Base-by-base conservation (phyloP, 2,113 vertebrate species). In the Phycodurus eques region DNA sequence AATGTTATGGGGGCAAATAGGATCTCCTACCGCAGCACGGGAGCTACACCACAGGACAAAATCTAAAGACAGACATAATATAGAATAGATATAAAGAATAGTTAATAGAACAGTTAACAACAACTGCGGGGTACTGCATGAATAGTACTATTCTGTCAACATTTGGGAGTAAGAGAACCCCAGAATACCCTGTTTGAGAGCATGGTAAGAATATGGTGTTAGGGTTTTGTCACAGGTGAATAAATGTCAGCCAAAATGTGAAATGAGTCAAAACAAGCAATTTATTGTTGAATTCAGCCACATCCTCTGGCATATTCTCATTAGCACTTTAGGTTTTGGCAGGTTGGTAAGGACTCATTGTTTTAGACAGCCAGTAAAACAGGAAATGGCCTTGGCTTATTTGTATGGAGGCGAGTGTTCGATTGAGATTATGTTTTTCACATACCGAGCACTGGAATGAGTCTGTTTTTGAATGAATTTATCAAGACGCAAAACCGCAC, bases 361-460 rank as follows among this genome's bases (percentile, higher is more conserved):
- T 89, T 86, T 88, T 74, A 80, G 74, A 74, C 66, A 61, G 56
- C 71, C n/a, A n/a, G 68, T 73, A 74, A 78, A 80, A 85, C 65
- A 77, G 49, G 67, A 80, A 75, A 79, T 39, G 47, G 70, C 68
- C 73, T 80, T 76, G 75, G 79, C 76, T 78, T 44, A 80, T 78
- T 74, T 76, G 68, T 80, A 39, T 43, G 69, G 82, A 88, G 87
- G 85, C 84, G 88, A 90, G 88, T 91, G 89, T 88, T 90, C 75
- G 83, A 80, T 85, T 87, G 75, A 82, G 88, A 89, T 91, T 87
- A 79, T 72, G 15, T 76, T 80, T 83, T 79, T 82, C 43, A 70
- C 31, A 81, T 85, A 84, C 83, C 76, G 76, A 86, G 59, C 60
- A 54, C 39, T 22, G 59, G 64, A 72, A 47, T 71, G 67, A 61